phyloP scores from a whole-genome alignment of 2,888 invertebrate genomes.

The Lasiommata megera region DNA sequence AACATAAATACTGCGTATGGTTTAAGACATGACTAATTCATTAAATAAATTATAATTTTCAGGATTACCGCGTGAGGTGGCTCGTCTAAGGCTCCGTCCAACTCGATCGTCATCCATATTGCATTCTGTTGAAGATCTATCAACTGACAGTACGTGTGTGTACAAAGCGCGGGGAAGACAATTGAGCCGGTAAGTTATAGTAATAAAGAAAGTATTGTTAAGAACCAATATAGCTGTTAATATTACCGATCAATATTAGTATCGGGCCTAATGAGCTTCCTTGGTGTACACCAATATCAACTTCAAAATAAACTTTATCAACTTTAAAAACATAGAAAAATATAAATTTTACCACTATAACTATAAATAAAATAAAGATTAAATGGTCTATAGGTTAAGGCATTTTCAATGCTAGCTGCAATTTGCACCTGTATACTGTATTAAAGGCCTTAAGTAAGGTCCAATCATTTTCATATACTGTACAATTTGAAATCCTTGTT shows the following conservation, averaged over 20 bases:
- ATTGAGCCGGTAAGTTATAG: conserved; percentile 60
- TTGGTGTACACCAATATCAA: neutral
- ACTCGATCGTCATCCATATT: conserved; percentile 86
- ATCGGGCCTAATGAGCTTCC: neutral
- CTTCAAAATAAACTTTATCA: no score
- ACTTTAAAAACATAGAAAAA: no score
- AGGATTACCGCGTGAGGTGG: conserved; percentile 66
- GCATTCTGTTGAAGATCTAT: conserved; percentile 88
- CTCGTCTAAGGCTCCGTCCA: conserved; percentile 70
- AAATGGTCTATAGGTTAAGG: no score
- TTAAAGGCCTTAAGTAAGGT: neutral
- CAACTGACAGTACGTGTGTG: conserved; percentile 88
- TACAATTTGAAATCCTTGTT: conserved; percentile 18
- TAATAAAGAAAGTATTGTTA: no score
- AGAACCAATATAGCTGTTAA: no score
- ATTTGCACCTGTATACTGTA: neutral
- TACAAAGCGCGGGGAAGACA: conserved; percentile 82
- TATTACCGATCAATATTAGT: no score
- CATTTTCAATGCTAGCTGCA: neutral
- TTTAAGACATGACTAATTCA: no score
- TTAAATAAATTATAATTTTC: conserved; percentile 15
- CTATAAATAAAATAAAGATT: no score
- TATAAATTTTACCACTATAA: no score
- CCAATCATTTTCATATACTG: neutral
- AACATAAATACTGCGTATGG: no score